Percentiles rank a stretch among this genome's conserved stretches.
These are phyloP conservation scores for Callocephalon fimbriatum DNA, from an alignment of 2,113 vertebrate genomes.

Conservation along the genomic window DNA sequence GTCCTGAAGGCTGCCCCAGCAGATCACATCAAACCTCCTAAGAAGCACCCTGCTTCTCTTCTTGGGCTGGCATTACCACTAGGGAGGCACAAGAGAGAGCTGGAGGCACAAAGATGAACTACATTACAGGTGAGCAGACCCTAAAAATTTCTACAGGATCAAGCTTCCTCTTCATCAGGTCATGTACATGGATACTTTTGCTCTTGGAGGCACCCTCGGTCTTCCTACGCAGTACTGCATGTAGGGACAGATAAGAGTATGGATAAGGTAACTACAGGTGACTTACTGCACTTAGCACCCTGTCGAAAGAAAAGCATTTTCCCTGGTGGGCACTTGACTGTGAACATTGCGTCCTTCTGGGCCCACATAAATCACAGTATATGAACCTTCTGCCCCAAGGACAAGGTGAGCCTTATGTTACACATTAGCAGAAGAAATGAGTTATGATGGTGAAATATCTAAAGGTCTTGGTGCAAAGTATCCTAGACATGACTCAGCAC, in stretches of 20 bases:
- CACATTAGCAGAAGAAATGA: not conserved
- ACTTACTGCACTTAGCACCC: not conserved
- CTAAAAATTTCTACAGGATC: not conserved
- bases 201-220: not conserved
- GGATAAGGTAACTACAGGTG: not conserved
- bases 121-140: rapidly evolving
- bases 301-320: not conserved
- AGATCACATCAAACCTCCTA: not conserved
- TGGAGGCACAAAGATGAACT: not conserved
- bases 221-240: not conserved
- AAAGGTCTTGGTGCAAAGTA: not conserved
- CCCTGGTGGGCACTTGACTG: not conserved
- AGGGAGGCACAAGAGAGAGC: not conserved
- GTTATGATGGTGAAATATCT: not conserved
- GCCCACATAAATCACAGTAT: not conserved
- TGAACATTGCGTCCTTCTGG: not conserved
- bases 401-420: not conserved
- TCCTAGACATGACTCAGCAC: not conserved
- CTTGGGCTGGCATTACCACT: not conserved
- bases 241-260: not conserved
- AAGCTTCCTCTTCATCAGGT: not conserved
- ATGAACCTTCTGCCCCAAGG: not conserved
- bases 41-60: not conserved
- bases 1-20: not conserved
- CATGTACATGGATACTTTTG: not conserved